Base-by-base conservation (phyloP, 1,140 invertebrate genomes). In the Chlorops oryzae region DNA sequence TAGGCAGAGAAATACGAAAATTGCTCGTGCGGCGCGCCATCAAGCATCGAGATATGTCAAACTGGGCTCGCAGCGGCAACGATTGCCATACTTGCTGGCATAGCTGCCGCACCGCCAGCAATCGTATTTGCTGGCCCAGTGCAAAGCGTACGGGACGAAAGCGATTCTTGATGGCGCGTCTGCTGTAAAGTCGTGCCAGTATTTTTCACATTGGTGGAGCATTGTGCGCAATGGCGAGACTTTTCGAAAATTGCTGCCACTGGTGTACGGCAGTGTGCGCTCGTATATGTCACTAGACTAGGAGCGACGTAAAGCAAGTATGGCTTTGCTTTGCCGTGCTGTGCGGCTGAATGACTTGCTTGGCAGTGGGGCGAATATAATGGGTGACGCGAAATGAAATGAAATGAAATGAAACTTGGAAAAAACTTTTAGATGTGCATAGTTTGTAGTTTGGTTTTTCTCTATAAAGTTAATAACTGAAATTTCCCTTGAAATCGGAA, bases 11-110 rank as follows among this genome's bases (percentile, higher is more conserved):
- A 57, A 56, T 42, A n/a, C 4, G 13, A 24, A 32, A 59, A 56
- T 62, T 70, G 54, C 40, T 63, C 62, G 67, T 12, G 64, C 63
- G 55, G 20, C 57, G 67, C 67, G 9, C 67, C 67, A 70, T 50
- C 57, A 70, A 70, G 66, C 65, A 48, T 61, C 32, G 58, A 54
- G 65, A 70, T 56, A 70, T 70, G 67, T 70, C 67, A 70, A 70
- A 70, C 56, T 59, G 54, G 47, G 39, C 42, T 49, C 54, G 38
- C 39, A 56, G 61, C 64, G 58, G 42, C 38, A 46, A 38, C 40
- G 23, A 53, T 38, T 47, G 15, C 2, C 0, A 27, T 46, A 49
- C 57, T 58, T 58, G 34, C 23, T 56, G 47, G 50, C 10, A 58
- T 58, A 58, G 50, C 51, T 43, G 43, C 35, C 46, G 53, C 23